Conservation (phyloP, 2,888 invertebrate species). For the Xanthia icteritia region DNA sequence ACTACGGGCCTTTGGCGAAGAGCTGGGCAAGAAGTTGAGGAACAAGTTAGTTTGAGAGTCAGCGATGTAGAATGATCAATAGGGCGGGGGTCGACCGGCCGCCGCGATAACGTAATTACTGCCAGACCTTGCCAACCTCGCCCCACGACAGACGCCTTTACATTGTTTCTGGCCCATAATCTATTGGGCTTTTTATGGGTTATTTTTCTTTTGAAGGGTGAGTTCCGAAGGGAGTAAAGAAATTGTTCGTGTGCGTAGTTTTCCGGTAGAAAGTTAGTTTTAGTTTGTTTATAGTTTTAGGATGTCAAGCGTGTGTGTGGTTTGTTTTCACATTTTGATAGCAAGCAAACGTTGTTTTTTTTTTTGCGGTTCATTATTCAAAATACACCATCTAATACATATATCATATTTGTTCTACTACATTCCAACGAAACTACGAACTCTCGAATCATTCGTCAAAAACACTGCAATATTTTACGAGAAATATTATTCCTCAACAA, state of each 20-base stretch:
- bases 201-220: constrained; percentile 48
- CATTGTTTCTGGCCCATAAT: constrained; percentile 71
- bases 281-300: constrained; percentile 1
- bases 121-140: constrained; percentile 68
- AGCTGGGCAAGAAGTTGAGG: constrained; percentile 68
- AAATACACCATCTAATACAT: neutral
- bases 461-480: constrained; percentile 10
- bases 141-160: constrained; percentile 71
- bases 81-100: constrained; percentile 75
- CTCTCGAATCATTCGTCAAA: constrained; percentile 10
- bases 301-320: neutral
- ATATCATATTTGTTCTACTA: neutral
- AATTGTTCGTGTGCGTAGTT: constrained; percentile 18
- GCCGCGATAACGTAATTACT: constrained; percentile 84
- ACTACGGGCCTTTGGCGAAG: constrained; percentile 59
- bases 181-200: constrained; percentile 61
- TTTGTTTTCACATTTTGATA: neutral
- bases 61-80: constrained; percentile 86
- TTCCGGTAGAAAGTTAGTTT: constrained; percentile 1
- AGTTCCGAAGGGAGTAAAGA: constrained; percentile 8
- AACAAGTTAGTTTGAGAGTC: constrained; percentile 78
- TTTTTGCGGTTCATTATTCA: neutral
- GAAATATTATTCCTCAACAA: neutral
- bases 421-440: neutral
- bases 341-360: neutral